Evolutionary conservation across 2,888 invertebrate genomes (phyloP).

Genomic region (Eristalis tenax): DNA sequence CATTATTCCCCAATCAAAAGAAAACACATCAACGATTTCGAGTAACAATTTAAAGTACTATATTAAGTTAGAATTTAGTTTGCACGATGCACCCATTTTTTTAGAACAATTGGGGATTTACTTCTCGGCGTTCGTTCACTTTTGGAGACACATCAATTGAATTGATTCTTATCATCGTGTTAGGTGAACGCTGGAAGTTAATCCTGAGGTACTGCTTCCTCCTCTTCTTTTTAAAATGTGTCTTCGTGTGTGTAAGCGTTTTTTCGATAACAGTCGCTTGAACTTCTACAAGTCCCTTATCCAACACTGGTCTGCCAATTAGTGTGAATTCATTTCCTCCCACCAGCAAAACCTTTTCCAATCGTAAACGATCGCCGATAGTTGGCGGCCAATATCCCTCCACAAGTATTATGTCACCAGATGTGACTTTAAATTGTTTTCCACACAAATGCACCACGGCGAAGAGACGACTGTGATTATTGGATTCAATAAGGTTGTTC

Average conservation of each 20-base stretch:
- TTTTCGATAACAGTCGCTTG: conserved; percentile 93
- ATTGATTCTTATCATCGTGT: conserved; percentile 90
- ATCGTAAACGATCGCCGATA: conserved; percentile 88
- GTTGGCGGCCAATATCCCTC: conserved; percentile 93
- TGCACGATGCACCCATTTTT: not conserved
- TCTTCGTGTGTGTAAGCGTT: conserved; percentile 89
- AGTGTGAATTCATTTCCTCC: conserved; percentile 91
- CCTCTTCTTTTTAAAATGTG: conserved; percentile 88
- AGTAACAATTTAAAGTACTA: not conserved
- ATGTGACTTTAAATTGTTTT: conserved; percentile 92
- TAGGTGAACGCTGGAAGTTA: conserved; percentile 86
- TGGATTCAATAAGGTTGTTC: conserved; percentile 75
- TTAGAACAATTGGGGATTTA: not conserved
- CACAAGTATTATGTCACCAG: conserved; percentile 91
- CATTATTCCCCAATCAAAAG: not conserved
- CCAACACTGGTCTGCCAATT: conserved; percentile 90
- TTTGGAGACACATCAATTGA: conserved; percentile 84
- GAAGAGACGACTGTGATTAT: conserved; percentile 82
- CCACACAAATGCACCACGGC: conserved; percentile 91
- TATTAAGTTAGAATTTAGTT: not conserved
- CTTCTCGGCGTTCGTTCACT: conserved; percentile 68
- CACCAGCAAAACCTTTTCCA: conserved; percentile 92
- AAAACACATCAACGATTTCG: not conserved
- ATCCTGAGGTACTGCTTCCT: conserved; percentile 90
- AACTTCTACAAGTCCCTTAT: conserved; percentile 87